These are phyloP conservation scores for Athene cunicularia DNA, from an alignment of 2,113 vertebrate genomes.

Conservation along the genomic window DNA sequence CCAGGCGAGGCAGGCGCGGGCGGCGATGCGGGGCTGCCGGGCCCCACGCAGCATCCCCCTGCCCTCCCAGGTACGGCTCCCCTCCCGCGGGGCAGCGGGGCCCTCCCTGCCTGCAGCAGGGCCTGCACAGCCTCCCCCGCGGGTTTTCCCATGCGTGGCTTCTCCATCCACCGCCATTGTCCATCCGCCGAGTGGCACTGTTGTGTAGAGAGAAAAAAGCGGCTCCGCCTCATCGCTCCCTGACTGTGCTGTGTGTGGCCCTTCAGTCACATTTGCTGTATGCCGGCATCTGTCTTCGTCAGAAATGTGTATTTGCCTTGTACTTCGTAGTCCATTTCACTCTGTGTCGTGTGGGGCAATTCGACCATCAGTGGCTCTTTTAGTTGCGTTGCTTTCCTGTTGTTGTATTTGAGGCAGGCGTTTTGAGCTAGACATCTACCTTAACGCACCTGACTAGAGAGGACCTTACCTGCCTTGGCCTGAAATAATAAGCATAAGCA, in stretches of 20 bases:
- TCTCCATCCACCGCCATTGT: constrained; percentile 38
- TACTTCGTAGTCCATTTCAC: not conserved
- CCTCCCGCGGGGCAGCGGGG: constrained; percentile 24
- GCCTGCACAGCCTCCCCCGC: not conserved
- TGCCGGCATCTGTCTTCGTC: not conserved
- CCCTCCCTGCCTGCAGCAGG: not conserved
- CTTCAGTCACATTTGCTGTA: not conserved
- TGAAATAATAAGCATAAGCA: not conserved
- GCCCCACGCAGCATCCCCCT: constrained; percentile 79
- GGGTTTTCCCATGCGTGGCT: not conserved
- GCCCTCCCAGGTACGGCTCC: constrained; percentile 85
- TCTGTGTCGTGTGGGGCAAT: not conserved
- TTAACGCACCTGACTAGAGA: not conserved
- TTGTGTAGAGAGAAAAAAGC: constrained; percentile 58
- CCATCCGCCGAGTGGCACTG: constrained; percentile 75
- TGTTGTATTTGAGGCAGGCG: not conserved
- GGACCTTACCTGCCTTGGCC: not conserved
- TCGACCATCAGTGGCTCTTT: not conserved
- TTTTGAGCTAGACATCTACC: not conserved
- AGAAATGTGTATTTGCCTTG: not conserved
- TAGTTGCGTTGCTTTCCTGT: not conserved
- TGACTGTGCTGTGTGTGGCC: not conserved
- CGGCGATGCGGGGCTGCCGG: constrained; percentile 78
- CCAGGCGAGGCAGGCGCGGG: constrained; percentile 82
- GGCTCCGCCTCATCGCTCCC: not conserved